Conservation (phyloP, 1,140 invertebrate species). For the Lasioglossum albipes region DNA sequence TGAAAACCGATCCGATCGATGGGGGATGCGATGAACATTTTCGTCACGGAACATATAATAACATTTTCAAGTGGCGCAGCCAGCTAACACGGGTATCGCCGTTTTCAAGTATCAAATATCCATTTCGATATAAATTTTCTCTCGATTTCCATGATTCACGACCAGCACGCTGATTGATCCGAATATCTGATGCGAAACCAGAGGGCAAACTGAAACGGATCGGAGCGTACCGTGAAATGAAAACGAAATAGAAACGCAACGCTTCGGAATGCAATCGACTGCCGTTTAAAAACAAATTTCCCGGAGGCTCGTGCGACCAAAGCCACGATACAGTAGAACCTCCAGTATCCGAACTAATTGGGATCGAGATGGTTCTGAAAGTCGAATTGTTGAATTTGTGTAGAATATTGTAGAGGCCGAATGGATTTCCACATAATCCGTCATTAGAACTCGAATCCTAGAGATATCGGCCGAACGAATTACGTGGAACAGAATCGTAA, state of each 20-base stretch:
- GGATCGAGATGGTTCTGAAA: too few species aligned
- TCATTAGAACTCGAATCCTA: constrained; percentile 47
- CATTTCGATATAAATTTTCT: background rate
- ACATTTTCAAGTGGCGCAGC: background rate
- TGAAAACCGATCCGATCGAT: background rate
- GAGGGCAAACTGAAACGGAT: background rate
- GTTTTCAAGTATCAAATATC: background rate
- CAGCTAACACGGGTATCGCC: background rate
- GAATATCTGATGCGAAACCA: background rate
- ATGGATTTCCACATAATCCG: constrained; percentile 48
- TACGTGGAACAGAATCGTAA: constrained; percentile 5
- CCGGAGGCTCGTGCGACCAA: too few species aligned
- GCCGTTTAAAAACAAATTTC: too few species aligned
- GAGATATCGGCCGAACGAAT: constrained; percentile 37
- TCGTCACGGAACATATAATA: background rate
- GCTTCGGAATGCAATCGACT: too few species aligned
- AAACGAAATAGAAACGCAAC: too few species aligned
- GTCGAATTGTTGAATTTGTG: too few species aligned
- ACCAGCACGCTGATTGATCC: background rate
- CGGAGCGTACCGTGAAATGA: too few species aligned
- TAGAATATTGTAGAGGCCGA: background rate
- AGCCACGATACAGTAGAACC: too few species aligned
- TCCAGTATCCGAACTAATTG: too few species aligned
- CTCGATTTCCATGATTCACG: background rate
- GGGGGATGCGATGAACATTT: background rate